Evolutionary conservation across 2,113 vertebrate genomes (phyloP).

Genomic region (Nothoprocta pentlandii): DNA sequence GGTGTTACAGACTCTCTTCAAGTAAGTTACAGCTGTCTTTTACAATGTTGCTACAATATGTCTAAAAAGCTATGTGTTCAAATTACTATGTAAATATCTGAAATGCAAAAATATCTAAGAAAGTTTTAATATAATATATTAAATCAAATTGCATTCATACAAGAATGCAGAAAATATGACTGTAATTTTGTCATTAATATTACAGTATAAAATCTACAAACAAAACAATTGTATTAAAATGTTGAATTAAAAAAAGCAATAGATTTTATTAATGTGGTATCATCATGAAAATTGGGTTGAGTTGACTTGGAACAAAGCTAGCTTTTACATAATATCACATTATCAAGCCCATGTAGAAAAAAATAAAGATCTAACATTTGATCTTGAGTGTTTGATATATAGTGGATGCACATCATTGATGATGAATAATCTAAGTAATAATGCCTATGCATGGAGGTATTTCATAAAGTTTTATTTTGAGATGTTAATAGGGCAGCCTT

Average conservation of each 20-base stretch:
- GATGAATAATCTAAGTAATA: not conserved
- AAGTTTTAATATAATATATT: not conserved
- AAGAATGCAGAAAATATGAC: not conserved
- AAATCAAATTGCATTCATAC: not conserved
- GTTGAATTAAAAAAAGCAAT: not conserved
- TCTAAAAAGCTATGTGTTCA: not conserved
- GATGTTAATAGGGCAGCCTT: not conserved
- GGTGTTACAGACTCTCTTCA: not conserved
- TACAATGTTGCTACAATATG: not conserved
- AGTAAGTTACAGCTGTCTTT: not conserved
- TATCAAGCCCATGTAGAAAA: not conserved
- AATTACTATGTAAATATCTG: not conserved
- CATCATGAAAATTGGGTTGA: not conserved
- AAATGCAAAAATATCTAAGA: not conserved
- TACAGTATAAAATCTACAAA: not conserved
- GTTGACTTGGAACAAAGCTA: not conserved
- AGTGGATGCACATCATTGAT: not conserved
- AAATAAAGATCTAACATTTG: not conserved
- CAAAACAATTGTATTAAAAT: not conserved
- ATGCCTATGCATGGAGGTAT: not conserved
- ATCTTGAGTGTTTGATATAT: not conserved
- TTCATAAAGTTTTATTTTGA: not conserved
- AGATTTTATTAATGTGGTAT: not conserved
- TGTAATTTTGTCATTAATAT: not conserved
- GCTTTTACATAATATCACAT: not conserved